Evolutionary conservation across 2,113 vertebrate species (phyloP), one percentile per base, ranked within the genome.

Genomic region (Todiramphus saurophagus): DNA sequence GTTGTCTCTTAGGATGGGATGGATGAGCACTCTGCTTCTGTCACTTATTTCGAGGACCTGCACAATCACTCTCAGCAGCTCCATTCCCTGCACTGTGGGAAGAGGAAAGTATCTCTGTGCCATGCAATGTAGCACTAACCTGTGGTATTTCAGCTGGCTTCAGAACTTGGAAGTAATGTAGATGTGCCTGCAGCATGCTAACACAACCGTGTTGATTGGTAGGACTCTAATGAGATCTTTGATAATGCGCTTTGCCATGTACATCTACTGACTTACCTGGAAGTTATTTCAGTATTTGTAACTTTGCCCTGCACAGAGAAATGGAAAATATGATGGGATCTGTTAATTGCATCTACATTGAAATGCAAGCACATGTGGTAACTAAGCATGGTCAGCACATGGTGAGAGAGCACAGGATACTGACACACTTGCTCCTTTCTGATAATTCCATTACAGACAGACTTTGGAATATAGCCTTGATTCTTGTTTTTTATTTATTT

Each of bases 251-350:
- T 93, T 76, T 72, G 27, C 69, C 70, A 5, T 63, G 17, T 33
- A 33, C n/a, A 60, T 78, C 48, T 81, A 7, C 37, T 76, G 62
- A 68, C 53, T 75, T 23, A 78, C 81, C 43, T 91, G 69, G 43
- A 94, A 87, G 27, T 53, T 83, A 11, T 63, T 85, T 86, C n/a
- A n/a, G 18, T 89, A 37, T 87, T 87, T 91, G 24, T 73, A 64
- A 76, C 14, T 20, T 17, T 84, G 35, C 21, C 30, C 41, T 58
- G 48, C 44, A 35, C 20, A 81, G 58, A 85, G 58, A 86, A 92
- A 83, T 77, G 55, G 79, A 91, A 94, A 94, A 87, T 84, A 23
- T 44, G 39, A 72, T 62, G 69, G 8, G 13, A 53, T 79, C 18
- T 79, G 13, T 67, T 92, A 84, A 84, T 31, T 82, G 83, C 82